Evolutionary conservation across 2,797 vertebrate species (phyloP).

Genomic region (Anguilla megastoma): DNA sequence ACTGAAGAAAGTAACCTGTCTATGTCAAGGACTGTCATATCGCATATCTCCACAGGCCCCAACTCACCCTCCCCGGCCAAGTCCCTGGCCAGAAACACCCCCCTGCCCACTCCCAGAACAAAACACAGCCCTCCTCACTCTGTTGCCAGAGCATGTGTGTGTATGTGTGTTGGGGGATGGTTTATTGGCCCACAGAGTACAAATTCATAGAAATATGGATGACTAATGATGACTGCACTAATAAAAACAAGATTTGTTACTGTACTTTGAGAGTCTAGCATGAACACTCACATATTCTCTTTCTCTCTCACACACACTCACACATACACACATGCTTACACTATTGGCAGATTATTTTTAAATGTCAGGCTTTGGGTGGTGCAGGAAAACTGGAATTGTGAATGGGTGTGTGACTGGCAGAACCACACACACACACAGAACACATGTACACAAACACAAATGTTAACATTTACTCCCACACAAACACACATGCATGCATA

Average conservation of each 20-base stretch:
- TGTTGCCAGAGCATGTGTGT: background rate
- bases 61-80: background rate
- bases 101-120: background rate
- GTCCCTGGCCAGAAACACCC: background rate
- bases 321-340: background rate
- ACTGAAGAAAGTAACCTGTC: background rate
- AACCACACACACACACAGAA: background rate
- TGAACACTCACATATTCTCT: background rate
- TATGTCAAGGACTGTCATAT: background rate
- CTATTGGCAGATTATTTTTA: too few relatives aligned
- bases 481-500: background rate
- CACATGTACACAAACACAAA: slow-evolving; percentile 7
- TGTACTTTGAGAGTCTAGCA: background rate
- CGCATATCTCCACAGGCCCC: background rate
- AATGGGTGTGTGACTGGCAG: too few relatives aligned
- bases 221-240: background rate
- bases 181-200: background rate
- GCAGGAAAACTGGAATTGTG: too few relatives aligned
- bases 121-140: background rate
- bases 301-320: background rate
- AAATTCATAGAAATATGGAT: background rate
- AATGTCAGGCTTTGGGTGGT: too few relatives aligned
- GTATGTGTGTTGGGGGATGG: background rate
- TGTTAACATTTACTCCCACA: background rate
- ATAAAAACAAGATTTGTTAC: background rate